Percentiles rank a stretch among this genome's conserved stretches.
Evolutionary conservation across 1,140 invertebrate genomes (phyloP).

Genomic region (Trachymyrmex septentrionalis): DNA sequence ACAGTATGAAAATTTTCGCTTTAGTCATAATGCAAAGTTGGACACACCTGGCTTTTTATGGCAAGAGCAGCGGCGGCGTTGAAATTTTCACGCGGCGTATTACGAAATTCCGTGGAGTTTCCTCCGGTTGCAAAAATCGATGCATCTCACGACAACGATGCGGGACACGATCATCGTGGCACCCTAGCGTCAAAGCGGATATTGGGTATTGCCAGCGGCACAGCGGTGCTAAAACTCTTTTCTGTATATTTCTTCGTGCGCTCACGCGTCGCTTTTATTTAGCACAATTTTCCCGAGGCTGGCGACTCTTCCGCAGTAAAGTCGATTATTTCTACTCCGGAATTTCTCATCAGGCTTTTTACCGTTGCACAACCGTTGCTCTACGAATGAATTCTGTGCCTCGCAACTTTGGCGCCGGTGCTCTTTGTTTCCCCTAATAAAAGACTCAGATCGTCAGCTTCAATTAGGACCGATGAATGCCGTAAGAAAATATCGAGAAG

Average conservation of each 20-base stretch:
- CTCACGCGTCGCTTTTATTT: slow-evolving; percentile 62
- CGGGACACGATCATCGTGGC: slow-evolving; percentile 15
- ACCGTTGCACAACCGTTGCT: slow-evolving; percentile 22
- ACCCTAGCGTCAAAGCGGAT: slow-evolving; percentile 60
- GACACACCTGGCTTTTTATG: slow-evolving; percentile 48
- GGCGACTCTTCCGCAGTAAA: slow-evolving; percentile 34
- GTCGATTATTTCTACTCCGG: slow-evolving; percentile 70
- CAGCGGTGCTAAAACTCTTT: slow-evolving; percentile 16
- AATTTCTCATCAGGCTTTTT: slow-evolving; percentile 70
- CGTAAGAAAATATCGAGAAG: slow-evolving; percentile 53
- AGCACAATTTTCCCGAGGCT: not conserved
- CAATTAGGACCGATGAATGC: slow-evolving; percentile 66
- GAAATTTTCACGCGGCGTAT: slow-evolving; percentile 61
- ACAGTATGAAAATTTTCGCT: slow-evolving; percentile 50
- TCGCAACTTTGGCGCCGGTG: slow-evolving; percentile 56
- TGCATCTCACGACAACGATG: slow-evolving; percentile 42
- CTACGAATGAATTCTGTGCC: slow-evolving; percentile 67
- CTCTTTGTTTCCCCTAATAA: slow-evolving; percentile 68
- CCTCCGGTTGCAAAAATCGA: slow-evolving; percentile 34
- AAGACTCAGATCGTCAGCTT: slow-evolving; percentile 60
- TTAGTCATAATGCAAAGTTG: slow-evolving; percentile 53
- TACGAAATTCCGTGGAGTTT: slow-evolving; percentile 53
- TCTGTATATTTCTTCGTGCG: slow-evolving; percentile 40
- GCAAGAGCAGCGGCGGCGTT: slow-evolving; percentile 6
- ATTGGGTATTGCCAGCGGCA: slow-evolving; percentile 55